A percentile compares a stretch with the other conserved stretches of the same genome.
These are phyloP conservation scores for Vulpes ferrilata DNA, from an alignment of 2,113 vertebrate species.

Conservation along the genomic window DNA sequence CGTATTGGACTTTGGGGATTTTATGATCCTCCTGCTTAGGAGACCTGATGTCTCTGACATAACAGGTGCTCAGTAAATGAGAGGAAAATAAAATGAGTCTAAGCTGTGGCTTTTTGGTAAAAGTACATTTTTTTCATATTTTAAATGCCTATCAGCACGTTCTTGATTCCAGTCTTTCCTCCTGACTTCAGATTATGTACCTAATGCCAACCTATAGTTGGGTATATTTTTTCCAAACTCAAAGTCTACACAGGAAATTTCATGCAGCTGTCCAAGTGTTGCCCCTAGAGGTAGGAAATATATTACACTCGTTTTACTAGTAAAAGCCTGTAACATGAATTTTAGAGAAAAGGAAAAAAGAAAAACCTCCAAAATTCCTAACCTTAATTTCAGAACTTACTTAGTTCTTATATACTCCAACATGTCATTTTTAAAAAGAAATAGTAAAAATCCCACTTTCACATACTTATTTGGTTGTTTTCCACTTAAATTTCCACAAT, in stretches of 20 bases:
- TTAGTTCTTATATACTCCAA: background rate
- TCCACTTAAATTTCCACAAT: background rate
- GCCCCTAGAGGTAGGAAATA: background rate
- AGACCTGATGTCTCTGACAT: background rate
- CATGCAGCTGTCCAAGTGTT: background rate
- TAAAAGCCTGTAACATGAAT: background rate
- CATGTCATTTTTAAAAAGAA: background rate
- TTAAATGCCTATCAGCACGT: background rate
- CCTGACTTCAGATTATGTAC: constrained; percentile 6
- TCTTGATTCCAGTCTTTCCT: background rate
- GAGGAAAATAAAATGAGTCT: background rate
- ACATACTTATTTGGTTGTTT: constrained; percentile 2
- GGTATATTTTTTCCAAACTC: background rate
- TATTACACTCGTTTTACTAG: background rate
- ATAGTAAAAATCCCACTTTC: background rate
- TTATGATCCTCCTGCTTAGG: background rate
- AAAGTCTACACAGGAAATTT: background rate
- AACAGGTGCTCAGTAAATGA: background rate
- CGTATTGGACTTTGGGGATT: background rate
- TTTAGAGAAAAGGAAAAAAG: constrained; percentile 4
- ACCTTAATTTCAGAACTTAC: background rate
- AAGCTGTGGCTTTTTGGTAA: background rate
- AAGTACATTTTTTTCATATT: background rate
- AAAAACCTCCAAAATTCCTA: background rate
- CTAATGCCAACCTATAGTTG: background rate